Percentiles rank a stretch among this genome's conserved stretches.
Conservation (phyloP, 2,113 vertebrate species). For the Takifugu bimaculatus region DNA sequence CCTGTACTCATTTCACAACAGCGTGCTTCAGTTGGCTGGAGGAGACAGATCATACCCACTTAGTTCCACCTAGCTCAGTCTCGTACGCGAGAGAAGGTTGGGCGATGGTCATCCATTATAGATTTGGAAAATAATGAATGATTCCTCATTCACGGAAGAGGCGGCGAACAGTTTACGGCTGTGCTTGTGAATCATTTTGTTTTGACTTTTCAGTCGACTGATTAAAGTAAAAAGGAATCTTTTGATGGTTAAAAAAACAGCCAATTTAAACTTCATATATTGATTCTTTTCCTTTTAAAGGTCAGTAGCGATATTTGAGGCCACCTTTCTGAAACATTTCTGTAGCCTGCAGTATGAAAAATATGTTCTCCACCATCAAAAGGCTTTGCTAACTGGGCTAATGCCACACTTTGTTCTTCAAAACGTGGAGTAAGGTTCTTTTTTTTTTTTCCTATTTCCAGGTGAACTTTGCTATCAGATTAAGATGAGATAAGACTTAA, state of each 20-base stretch:
- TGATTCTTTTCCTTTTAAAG: not conserved
- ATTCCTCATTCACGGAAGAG: constrained; percentile 6
- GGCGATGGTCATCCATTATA: constrained; percentile 43
- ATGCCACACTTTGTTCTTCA: not conserved
- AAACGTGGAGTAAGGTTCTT: constrained; percentile 13
- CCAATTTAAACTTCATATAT: not conserved
- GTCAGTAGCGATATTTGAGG: too few species aligned
- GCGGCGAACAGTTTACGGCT: constrained; percentile 6
- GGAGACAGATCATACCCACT: constrained; percentile 52
- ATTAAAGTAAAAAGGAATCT: too few species aligned
- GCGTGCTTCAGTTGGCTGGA: constrained; percentile 41
- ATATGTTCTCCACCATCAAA: not conserved
- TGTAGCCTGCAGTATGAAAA: too few species aligned
- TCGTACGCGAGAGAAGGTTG: constrained; percentile 19
- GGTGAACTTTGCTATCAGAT: constrained; percentile 28
- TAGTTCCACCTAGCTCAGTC: constrained; percentile 26
- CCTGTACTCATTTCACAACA: not conserved
- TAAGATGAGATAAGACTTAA: constrained; percentile 39
- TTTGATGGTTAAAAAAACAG: not conserved
- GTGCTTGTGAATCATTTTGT: constrained; percentile 1
- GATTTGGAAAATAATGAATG: constrained; percentile 8
- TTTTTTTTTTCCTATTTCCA: constrained; percentile 10
- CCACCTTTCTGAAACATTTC: too few species aligned
- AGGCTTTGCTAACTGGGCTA: not conserved
- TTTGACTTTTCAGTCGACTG: too few species aligned